Evolutionary conservation across 2,113 vertebrate genomes (phyloP).

Genomic region (Apeltes quadracus): DNA sequence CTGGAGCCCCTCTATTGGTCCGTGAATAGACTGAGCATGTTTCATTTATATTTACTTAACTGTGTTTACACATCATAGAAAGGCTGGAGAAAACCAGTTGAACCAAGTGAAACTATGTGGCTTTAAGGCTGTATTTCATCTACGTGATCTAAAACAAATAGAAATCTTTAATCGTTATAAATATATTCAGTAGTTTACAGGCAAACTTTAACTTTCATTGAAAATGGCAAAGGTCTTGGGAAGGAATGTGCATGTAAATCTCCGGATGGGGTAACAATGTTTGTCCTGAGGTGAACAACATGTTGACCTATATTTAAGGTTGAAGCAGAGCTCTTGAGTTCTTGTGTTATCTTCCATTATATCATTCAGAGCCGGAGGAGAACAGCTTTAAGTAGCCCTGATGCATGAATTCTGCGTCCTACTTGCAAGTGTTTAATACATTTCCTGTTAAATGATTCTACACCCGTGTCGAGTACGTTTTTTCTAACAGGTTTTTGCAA

Average conservation of each 20-base stretch:
- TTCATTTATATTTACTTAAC: constrained; percentile 3
- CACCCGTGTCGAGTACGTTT: no score
- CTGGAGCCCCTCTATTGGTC: constrained; percentile 1
- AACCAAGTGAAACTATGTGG: not conserved
- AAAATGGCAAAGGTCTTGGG: not conserved
- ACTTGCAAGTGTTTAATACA: no score
- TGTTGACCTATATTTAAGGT: no score
- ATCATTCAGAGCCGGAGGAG: no score
- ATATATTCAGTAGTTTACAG: not conserved
- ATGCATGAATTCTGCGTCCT: no score
- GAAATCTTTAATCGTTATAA: not conserved
- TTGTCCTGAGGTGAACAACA: no score
- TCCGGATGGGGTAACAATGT: no score
- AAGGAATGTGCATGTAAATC: not conserved
- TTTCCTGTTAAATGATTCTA: no score
- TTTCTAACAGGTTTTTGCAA: not conserved
- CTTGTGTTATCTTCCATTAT: no score
- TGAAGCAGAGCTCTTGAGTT: no score
- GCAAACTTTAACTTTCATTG: not conserved
- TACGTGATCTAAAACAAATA: not conserved
- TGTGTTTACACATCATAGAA: not conserved
- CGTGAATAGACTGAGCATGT: not conserved
- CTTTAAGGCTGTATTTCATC: not conserved
- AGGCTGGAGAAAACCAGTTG: not conserved
- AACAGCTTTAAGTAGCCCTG: no score